phyloP scores from a whole-genome alignment of 2,113 vertebrate genomes.

The Emydocephalus ijimae region DNA sequence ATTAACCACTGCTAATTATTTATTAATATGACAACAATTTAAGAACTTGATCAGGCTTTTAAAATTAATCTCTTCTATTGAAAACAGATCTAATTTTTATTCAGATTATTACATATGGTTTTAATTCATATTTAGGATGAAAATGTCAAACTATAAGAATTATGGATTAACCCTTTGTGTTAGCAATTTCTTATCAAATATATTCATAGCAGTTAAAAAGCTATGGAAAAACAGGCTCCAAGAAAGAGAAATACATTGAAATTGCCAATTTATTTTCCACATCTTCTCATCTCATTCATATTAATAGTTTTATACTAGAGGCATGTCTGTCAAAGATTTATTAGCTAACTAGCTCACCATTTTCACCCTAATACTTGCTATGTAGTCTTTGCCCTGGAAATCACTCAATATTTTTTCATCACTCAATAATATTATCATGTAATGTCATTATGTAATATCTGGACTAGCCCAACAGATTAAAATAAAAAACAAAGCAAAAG shows the following conservation, averaged over 20 bases:
- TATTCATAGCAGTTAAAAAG: background rate
- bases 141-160: background rate
- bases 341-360: background rate
- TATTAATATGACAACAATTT: background rate
- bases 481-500: background rate
- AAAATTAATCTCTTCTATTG: slow-evolving; percentile 17
- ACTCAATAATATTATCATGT: background rate
- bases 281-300: background rate
- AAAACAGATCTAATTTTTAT: background rate
- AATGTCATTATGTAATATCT: background rate
- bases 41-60: background rate
- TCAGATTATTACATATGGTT: background rate
- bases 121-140: background rate
- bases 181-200: background rate
- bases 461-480: background rate
- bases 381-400: background rate
- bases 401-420: background rate
- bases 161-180: background rate
- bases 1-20: background rate
- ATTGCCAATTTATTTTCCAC: background rate
- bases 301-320: background rate
- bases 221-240: background rate
- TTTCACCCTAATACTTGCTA: background rate
- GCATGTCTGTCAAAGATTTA: background rate
- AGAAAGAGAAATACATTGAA: background rate